Base-by-base conservation (phyloP, 2,888 invertebrate species). In the Synanthedon vespiformis region DNA sequence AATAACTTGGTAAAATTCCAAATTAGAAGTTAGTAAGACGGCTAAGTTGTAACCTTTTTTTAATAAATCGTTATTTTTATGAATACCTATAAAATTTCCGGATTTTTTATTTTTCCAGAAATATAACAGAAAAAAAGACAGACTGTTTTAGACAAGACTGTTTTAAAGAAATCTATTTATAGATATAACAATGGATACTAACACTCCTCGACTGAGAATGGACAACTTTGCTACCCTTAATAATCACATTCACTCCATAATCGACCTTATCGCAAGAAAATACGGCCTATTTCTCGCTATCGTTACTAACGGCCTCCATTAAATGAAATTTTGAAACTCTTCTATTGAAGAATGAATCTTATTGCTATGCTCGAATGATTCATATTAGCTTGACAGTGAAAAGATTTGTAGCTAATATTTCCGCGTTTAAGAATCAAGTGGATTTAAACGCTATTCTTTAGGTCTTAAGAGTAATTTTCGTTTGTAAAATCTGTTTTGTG, bases 131-230 rank as follows among this genome's bases (percentile, higher is more conserved):
- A 22, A 5, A 22, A 1, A 22, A 22, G 1, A 22, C 0, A 0
- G 3, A 18, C n/a, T 18, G 1, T 22, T 22, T 4, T 22, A 4
- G 22, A 22, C 22, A 22, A 22, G 4, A 22, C 22, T 22, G 18
- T 18, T 22, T 22, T 5, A 22, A 22, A 10, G 3, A 34, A 10
- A 34, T 58, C 57, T 68, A 67, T 68, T 63, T 63, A 59, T 64
- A 67, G 55, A 61, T 51, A 4, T 27, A 49, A 52, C 62, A 73
- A 68, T 81, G 82, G 74, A 80, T 73, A 80, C 75, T 53, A 52
- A 55, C 63, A 50, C 65, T 73, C 73, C 73, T 61, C 57, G 60
- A 56, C 75, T 71, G 70, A 63, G 77, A 82, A 76, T 72, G 74
- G 70, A 74, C 72, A 71, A 60, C 67, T 64, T 44, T 13, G 44